Evolutionary conservation across 2,113 vertebrate genomes (phyloP).

Genomic region (Hypomesus transpacificus): DNA sequence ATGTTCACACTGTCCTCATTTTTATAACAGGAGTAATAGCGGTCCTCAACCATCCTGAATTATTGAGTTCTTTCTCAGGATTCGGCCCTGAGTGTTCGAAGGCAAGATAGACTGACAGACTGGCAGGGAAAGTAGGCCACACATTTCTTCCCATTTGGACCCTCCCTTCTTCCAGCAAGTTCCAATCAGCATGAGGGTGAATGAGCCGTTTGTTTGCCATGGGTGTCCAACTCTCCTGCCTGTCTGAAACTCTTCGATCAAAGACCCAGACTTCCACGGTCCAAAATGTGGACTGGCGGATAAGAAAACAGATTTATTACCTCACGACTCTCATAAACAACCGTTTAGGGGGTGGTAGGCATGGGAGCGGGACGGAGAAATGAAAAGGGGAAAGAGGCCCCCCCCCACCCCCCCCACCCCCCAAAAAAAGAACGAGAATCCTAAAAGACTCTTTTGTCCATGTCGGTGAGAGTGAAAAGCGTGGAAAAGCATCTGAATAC

Average conservation of each 20-base stretch:
- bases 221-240: conserved; percentile 2
- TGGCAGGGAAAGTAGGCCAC: conserved; percentile 36
- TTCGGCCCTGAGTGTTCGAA: conserved; percentile 19
- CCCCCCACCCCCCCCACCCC: background rate
- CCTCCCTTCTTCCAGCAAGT: conserved; percentile 4
- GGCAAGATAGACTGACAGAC: conserved; percentile 11
- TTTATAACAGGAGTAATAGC: background rate
- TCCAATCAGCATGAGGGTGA: conserved; percentile 18
- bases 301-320: conserved; percentile 48
- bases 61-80: conserved; percentile 11
- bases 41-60: background rate
- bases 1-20: background rate
- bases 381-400: conserved; percentile 25
- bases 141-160: conserved; percentile 5
- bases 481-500: conserved; percentile 53
- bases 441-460: conserved; percentile 49
- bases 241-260: conserved; percentile 19
- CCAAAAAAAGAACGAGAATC: conserved; percentile 29
- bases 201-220: conserved; percentile 16
- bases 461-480: conserved; percentile 47
- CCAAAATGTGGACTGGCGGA: conserved; percentile 33
- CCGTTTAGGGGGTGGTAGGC: conserved; percentile 17
- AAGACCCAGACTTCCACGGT: conserved; percentile 19
- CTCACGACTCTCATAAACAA: conserved; percentile 36
- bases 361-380: background rate